Evolutionary conservation across 2,797 vertebrate genomes (phyloP), one percentile per base, ranked within the genome.

Genomic region (Euthynnus affinis): DNA sequence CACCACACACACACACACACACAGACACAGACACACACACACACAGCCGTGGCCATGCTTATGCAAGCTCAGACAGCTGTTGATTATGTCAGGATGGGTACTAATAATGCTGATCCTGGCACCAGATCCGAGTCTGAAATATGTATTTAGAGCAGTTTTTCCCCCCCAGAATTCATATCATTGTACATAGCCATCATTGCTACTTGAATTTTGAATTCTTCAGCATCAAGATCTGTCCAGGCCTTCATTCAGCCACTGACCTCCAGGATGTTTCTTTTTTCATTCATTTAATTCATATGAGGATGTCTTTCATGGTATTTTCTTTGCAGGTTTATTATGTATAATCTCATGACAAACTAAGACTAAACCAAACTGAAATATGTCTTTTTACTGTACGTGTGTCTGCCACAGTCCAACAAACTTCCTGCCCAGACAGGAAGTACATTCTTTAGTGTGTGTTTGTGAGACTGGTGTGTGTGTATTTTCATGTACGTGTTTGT

Each of bases 351-450:
- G 48, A 52, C 42, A 46, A 1, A 44, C n/a, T 25, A 9, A 58
- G 48, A 60, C 1, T 8, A 17, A 69, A 58, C 4, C 2, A 27
- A 57, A 52, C 8, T 78, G 44, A 67, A 60, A 25, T 71, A 15
- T 77, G 9, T 80, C 15, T 75, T 48, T 60, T 69, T 49, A 7
- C 27, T 42, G 29, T 37, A 29, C 46, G 40, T 72, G 58, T 52
- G 34, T 82, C 63, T 79, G 64, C 56, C 12, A n/a, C 59, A 27
- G 73, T 80, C 77, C 37, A 55, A 78, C 76, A 68, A 81, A 87
- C 90, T 93, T 95, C 90, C 92, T 91, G 92, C 89, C 89, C 88
- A 94, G 93, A 92, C 93, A 87, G 93, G 92, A 95, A 95, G 90
- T 87, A 25, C 90, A 93, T 94, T 92, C 92, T 87, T 49, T 22